Evolutionary conservation across 2,797 vertebrate species (phyloP).

Genomic region (Galaxias olidus): DNA sequence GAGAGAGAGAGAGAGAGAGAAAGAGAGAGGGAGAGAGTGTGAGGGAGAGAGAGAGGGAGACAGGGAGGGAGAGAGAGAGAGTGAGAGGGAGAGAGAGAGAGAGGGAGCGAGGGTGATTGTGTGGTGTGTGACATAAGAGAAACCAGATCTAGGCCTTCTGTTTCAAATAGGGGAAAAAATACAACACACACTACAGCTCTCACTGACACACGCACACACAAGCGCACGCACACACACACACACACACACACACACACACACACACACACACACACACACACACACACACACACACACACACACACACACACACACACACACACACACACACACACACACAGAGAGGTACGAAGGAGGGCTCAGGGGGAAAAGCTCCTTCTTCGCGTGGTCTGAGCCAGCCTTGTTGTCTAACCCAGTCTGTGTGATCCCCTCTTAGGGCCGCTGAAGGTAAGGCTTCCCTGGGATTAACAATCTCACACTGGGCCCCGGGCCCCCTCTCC

Average conservation of each 20-base stretch:
- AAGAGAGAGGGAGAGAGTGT: background rate
- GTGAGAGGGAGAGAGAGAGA: background rate
- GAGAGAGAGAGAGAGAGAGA: background rate
- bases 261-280: background rate
- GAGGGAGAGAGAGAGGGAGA: background rate
- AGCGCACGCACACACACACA: background rate
- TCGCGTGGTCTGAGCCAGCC: too few relatives aligned
- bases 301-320: slow-evolving; percentile 1
- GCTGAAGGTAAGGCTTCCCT: slow-evolving; percentile 1
- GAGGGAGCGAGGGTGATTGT: too few relatives aligned
- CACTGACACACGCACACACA: background rate
- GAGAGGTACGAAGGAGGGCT: background rate
- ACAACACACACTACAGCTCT: background rate
- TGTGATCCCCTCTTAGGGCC: slow-evolving; percentile 10
- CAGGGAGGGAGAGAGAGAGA: background rate
- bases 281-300: background rate
- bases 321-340: background rate
- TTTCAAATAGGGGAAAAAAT: too few relatives aligned
- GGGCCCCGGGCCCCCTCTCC: too few relatives aligned
- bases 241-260: background rate
- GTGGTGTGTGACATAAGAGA: too few relatives aligned
- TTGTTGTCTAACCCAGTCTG: background rate
- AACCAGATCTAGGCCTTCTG: too few relatives aligned
- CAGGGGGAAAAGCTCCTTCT: background rate
- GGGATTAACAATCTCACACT: too few relatives aligned